Evolutionary conservation across 30 jellyfish, hydroid and myxozoan genomes (phyloP).

Genomic region (Chrysaora quinquecirrha): DNA sequence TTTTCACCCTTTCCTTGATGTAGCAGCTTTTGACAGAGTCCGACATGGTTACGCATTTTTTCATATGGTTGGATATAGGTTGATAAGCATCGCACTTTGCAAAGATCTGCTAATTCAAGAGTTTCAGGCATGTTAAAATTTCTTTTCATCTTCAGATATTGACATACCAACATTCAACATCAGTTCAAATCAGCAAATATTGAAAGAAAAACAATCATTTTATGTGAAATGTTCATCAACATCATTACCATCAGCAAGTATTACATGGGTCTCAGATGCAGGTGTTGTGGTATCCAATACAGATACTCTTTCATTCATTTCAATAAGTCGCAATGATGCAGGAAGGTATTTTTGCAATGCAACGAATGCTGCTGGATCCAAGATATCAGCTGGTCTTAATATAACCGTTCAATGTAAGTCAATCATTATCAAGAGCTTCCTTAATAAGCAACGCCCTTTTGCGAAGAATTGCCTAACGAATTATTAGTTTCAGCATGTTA

Average conservation of each 20-base stretch:
- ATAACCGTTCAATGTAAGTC: constrained; percentile 57
- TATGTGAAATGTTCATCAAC: neutral
- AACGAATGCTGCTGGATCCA: constrained; percentile 27
- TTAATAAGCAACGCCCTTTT: neutral
- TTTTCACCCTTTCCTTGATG: no score
- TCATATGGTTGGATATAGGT: no score
- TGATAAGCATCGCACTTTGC: no score
- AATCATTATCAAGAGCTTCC: neutral
- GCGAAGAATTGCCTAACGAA: no score
- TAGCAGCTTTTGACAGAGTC: no score
- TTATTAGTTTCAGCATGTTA: no score
- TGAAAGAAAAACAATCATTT: constrained; percentile 17
- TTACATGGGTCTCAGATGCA: constrained; percentile 22
- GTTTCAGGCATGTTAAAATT: no score
- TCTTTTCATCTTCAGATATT: constrained; percentile 25
- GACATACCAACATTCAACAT: constrained; percentile 34
- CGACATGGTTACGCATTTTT: no score
- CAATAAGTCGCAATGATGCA: constrained; percentile 14
- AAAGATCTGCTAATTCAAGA: no score
- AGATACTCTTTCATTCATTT: neutral
- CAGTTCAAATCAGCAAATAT: neutral
- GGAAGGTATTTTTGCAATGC: constrained; percentile 30
- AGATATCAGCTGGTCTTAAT: constrained; percentile 11
- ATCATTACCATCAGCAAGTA: constrained; percentile 19
- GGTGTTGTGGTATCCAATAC: constrained; percentile 20